phyloP scores from a whole-genome alignment of 2,888 invertebrate species.

The Callinectes sapidus region DNA sequence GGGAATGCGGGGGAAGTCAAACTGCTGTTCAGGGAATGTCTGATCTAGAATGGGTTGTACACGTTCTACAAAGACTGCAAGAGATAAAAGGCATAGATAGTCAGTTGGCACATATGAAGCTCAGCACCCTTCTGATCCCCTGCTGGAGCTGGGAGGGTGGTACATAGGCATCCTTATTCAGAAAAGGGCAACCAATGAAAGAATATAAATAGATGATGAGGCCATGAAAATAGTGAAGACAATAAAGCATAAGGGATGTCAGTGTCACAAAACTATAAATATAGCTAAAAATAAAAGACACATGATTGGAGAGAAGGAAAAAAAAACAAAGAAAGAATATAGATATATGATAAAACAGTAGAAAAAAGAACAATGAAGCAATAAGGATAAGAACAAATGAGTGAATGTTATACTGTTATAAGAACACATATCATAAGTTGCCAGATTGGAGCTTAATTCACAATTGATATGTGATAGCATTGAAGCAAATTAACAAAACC shows the following conservation, averaged over 20 bases:
- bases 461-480: not conserved
- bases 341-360: not conserved
- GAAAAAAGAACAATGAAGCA: too few species aligned
- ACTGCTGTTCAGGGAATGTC: constrained; percentile 57
- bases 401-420: not conserved
- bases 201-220: not conserved
- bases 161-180: not conserved
- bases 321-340: not conserved
- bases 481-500: not conserved
- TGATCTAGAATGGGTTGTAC: not conserved
- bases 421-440: not conserved
- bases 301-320: too few species aligned
- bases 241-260: not conserved
- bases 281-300: not conserved
- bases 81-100: constrained; percentile 15
- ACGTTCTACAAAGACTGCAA: constrained; percentile 56
- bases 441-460: not conserved
- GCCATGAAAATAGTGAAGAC: not conserved
- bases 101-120: not conserved
- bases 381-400: too few species aligned
- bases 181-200: not conserved
- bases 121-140: not conserved
- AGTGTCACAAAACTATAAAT: not conserved
- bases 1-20: constrained; percentile 62
- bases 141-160: not conserved